phyloP scores from a whole-genome alignment of 1,140 invertebrate species.

The Magallana angulata region DNA sequence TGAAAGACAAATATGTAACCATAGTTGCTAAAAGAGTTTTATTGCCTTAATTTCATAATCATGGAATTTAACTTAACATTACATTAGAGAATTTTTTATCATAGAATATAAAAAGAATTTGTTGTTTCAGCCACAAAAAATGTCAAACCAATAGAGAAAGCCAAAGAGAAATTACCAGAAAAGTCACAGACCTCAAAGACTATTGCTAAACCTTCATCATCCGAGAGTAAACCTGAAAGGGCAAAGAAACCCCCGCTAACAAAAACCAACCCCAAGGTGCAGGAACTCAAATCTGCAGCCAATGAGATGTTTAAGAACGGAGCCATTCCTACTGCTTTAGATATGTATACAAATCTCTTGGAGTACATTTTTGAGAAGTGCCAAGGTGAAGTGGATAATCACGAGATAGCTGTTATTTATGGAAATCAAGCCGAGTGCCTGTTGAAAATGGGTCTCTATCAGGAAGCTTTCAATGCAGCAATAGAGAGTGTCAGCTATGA shows the following conservation, averaged over 20 bases:
- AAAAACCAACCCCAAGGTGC: neutral
- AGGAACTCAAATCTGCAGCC: slow-evolving; percentile 82
- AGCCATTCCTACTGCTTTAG: slow-evolving; percentile 84
- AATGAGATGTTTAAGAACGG: slow-evolving; percentile 88
- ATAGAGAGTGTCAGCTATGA: slow-evolving; percentile 89
- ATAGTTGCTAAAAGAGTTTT: too few species aligned
- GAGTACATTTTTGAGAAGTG: slow-evolving; percentile 52
- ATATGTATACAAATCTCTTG: neutral
- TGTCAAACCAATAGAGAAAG: neutral
- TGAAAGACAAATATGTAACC: too few species aligned
- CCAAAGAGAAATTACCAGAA: neutral
- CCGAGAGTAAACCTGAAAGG: neutral
- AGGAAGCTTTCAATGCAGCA: slow-evolving; percentile 89
- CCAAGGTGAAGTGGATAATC: slow-evolving; percentile 42
- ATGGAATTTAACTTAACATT: too few species aligned
- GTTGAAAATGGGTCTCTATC: slow-evolving; percentile 87
- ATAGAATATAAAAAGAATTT: too few species aligned
- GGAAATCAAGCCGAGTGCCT: slow-evolving; percentile 94
- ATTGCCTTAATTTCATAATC: too few species aligned
- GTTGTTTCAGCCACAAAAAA: slow-evolving; percentile 5
- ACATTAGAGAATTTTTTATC: neutral
- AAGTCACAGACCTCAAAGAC: neutral
- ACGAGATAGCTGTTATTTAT: slow-evolving; percentile 91
- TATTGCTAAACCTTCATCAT: neutral
- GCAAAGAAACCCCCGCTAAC: neutral